A percentile compares a stretch with the other conserved stretches of the same genome.
Evolutionary conservation across 2,888 invertebrate genomes (phyloP).

Genomic region (Cataglyphis altisquamis): DNA sequence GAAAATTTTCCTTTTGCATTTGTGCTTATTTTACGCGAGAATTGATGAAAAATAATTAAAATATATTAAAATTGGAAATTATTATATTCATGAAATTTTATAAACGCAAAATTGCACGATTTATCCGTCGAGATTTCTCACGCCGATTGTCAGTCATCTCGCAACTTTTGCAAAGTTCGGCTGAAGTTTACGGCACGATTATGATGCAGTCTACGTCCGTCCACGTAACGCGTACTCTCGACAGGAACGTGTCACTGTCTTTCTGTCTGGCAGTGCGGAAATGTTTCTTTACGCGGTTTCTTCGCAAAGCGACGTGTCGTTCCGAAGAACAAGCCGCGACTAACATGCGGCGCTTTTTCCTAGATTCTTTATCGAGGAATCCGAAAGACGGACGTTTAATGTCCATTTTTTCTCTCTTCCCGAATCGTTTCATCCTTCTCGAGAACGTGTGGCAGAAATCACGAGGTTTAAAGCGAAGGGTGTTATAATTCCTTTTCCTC

Average conservation of each 20-base stretch:
- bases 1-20: not conserved
- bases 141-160: slow-evolving; percentile 26
- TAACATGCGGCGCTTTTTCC: slow-evolving; percentile 35
- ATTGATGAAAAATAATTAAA: not conserved
- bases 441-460: not conserved
- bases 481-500: not conserved
- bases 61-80: not conserved
- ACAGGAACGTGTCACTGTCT: slow-evolving; percentile 37
- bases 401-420: not conserved
- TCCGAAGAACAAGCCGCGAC: slow-evolving; percentile 37
- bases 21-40: not conserved
- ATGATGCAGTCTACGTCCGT: slow-evolving; percentile 2
- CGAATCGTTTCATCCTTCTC: not conserved
- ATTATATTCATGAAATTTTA: not conserved
- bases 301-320: slow-evolving; percentile 17
- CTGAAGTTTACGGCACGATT: slow-evolving; percentile 14
- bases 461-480: not conserved
- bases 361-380: slow-evolving; percentile 28
- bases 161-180: slow-evolving; percentile 34
- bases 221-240: not conserved
- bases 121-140: slow-evolving; percentile 29
- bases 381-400: slow-evolving; percentile 34
- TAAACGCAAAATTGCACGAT: not conserved
- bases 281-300: slow-evolving; percentile 34
- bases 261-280: slow-evolving; percentile 37